Evolutionary conservation across 2,797 vertebrate genomes (phyloP).

Genomic region (Oreortyx pictus): DNA sequence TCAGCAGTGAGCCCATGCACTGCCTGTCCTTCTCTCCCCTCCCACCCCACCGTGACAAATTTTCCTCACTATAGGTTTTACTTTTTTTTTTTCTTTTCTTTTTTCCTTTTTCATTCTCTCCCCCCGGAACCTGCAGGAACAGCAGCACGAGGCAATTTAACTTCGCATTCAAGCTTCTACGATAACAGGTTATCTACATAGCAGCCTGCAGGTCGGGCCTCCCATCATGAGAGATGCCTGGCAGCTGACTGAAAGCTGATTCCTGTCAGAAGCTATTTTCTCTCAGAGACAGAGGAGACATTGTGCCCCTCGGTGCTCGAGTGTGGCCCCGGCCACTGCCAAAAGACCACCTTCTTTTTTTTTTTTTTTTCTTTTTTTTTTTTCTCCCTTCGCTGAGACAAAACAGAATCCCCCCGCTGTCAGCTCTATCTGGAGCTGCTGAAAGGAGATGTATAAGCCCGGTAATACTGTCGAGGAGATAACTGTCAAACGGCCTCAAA

Average conservation of each 20-base stretch:
- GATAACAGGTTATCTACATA: constrained; percentile 74
- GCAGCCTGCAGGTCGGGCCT: constrained; percentile 74
- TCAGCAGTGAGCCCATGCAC: background rate
- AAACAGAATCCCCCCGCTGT: constrained; percentile 81
- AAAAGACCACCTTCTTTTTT: constrained; percentile 82
- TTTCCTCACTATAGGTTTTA: background rate
- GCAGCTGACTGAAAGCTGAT: constrained; percentile 86
- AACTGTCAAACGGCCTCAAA: constrained; percentile 81
- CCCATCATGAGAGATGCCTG: constrained; percentile 77
- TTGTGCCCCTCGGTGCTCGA: constrained; percentile 81
- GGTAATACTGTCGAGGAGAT: constrained; percentile 78
- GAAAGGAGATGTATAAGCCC: constrained; percentile 80
- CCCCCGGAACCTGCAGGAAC: background rate
- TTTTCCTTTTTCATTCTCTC: background rate
- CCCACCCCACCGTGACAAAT: background rate
- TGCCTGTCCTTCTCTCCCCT: background rate
- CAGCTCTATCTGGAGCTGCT: constrained; percentile 78
- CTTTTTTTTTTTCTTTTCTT: background rate
- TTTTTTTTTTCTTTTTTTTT: constrained; percentile 77
- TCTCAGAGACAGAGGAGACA: constrained; percentile 82
- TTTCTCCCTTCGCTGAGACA: constrained; percentile 74
- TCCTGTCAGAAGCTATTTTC: constrained; percentile 85
- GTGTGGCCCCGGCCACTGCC: constrained; percentile 80
- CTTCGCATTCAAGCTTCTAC: constrained; percentile 60
- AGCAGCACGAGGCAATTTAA: constrained; percentile 26